A percentile compares a stretch with the other conserved stretches of the same genome.
phyloP scores from a whole-genome alignment of 2,888 invertebrate genomes.

The Galeruca laticollis region DNA sequence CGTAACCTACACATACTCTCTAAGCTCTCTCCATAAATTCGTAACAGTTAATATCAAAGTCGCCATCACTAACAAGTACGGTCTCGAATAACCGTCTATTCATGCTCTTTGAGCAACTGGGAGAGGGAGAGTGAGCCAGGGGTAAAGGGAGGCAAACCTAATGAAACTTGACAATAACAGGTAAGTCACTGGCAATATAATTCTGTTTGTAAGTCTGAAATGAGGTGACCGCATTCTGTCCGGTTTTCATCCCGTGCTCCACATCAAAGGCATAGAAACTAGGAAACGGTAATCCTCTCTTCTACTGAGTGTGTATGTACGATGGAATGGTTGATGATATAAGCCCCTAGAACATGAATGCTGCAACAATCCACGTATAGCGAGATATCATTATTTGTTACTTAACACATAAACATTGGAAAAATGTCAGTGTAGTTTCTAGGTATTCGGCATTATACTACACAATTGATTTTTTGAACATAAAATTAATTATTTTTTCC shows the following conservation, averaged over 20 bases:
- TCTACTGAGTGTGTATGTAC: slow-evolving; percentile 39
- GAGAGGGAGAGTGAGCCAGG: slow-evolving; percentile 43
- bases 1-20: neutral
- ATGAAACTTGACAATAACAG: slow-evolving; percentile 62
- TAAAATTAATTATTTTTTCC: no score
- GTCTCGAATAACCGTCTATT: slow-evolving; percentile 12
- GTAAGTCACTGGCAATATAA: slow-evolving; percentile 65
- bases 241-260: slow-evolving; percentile 59
- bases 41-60: slow-evolving; percentile 49
- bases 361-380: slow-evolving; percentile 10
- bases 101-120: slow-evolving; percentile 44
- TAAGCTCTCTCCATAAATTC: slow-evolving; percentile 38
- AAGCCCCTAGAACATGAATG: slow-evolving; percentile 29
- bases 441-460: neutral
- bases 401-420: slow-evolving; percentile 7
- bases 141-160: slow-evolving; percentile 47
- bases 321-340: slow-evolving; percentile 42
- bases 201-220: slow-evolving; percentile 64
- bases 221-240: slow-evolving; percentile 61
- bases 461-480: no score
- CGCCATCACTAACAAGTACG: slow-evolving; percentile 18
- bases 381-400: slow-evolving; percentile 21
- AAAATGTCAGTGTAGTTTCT: neutral
- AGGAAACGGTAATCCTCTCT: slow-evolving; percentile 38
- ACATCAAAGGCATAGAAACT: slow-evolving; percentile 56